Conservation (phyloP, 1,140 invertebrate genomes). For the Steinernema khuongi region DNA sequence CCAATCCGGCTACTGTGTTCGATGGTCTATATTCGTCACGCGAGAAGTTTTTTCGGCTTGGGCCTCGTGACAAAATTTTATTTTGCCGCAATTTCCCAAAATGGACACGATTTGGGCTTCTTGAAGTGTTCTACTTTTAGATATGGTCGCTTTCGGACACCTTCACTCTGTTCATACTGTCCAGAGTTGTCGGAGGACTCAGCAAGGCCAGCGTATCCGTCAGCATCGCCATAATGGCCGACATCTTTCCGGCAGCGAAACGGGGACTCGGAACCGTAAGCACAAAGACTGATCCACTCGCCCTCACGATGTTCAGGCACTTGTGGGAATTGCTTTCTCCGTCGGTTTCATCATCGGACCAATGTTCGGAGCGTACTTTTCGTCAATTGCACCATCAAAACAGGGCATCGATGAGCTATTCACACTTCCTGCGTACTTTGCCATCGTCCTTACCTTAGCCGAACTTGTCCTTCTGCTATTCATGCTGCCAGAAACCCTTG, state of each 20-base stretch:
- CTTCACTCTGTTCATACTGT: slow-evolving; percentile 84
- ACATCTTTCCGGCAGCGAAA: slow-evolving; percentile 74
- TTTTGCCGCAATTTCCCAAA: too few species aligned
- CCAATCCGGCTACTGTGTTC: too few species aligned
- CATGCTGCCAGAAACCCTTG: slow-evolving; percentile 78
- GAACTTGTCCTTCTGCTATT: slow-evolving; percentile 74
- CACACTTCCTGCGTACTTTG: slow-evolving; percentile 76
- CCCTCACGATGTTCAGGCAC: slow-evolving; percentile 66
- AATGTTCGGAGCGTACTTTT: slow-evolving; percentile 83
- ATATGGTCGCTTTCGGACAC: slow-evolving; percentile 81
- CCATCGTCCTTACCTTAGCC: slow-evolving; percentile 70
- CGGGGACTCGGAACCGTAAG: slow-evolving; percentile 87
- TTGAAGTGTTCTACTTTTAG: slow-evolving; percentile 76
- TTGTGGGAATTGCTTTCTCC: slow-evolving; percentile 93
- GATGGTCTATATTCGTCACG: too few species aligned
- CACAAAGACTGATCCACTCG: background rate
- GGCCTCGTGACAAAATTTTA: too few species aligned
- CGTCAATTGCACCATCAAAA: slow-evolving; percentile 66
- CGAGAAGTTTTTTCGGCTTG: too few species aligned
- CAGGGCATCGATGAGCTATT: slow-evolving; percentile 69
- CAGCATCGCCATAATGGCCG: slow-evolving; percentile 87
- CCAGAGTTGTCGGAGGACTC: slow-evolving; percentile 84
- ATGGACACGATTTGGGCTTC: slow-evolving; percentile 70
- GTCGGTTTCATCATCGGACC: slow-evolving; percentile 93
- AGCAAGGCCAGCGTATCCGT: slow-evolving; percentile 94